A percentile compares a stretch with the other conserved stretches of the same genome.
Evolutionary conservation across 2,113 vertebrate genomes (phyloP).

Genomic region (Microcebus lehilahytsara): DNA sequence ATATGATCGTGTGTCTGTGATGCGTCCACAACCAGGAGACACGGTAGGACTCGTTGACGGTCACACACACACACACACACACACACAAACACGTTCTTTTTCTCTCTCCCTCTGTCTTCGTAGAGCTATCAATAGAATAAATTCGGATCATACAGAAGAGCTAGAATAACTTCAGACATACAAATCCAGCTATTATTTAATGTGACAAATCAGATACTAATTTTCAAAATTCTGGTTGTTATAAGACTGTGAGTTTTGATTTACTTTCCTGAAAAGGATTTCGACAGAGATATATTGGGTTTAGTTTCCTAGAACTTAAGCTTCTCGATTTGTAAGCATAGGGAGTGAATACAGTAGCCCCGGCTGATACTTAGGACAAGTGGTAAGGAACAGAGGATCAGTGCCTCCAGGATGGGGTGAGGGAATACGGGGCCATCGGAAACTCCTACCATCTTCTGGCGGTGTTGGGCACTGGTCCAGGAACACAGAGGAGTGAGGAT

Average conservation of each 20-base stretch:
- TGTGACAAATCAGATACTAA: background rate
- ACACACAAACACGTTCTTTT: background rate
- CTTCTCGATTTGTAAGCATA: background rate
- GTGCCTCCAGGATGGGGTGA: background rate
- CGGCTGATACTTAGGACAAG: background rate
- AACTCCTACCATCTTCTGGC: background rate
- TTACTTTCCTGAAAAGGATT: constrained; percentile 40
- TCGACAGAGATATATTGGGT: background rate
- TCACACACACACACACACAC: fast-evolving
- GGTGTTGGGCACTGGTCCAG: background rate
- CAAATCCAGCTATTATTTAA: background rate
- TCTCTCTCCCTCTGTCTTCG: background rate
- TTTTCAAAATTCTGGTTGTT: background rate
- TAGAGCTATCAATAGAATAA: background rate
- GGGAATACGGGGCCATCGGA: background rate
- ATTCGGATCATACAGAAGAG: background rate
- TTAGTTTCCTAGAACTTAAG: background rate
- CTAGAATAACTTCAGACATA: background rate
- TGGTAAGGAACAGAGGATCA: background rate
- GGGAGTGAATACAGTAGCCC: background rate
- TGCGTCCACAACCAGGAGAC: constrained; percentile 97
- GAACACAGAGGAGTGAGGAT: background rate
- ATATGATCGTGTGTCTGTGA: constrained; percentile 96
- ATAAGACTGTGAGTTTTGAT: background rate
- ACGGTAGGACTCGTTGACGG: constrained; percentile 86